phyloP scores from a whole-genome alignment of 2,888 invertebrate genomes.

The Tachina grossa region DNA sequence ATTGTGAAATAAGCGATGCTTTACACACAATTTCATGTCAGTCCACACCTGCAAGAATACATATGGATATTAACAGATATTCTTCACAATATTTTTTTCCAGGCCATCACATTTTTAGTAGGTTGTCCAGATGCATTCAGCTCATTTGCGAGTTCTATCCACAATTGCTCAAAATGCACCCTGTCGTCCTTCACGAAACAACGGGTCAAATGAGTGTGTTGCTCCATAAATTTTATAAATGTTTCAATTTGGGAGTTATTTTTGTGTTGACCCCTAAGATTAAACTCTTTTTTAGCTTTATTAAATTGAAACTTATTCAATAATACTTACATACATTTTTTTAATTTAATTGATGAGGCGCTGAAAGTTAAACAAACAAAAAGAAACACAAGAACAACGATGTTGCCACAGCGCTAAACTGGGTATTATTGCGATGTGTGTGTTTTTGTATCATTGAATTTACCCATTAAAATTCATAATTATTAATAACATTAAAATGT shows the following conservation, averaged over 20 bases:
- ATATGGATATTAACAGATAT: not conserved
- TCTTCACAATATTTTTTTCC: conserved; percentile 12
- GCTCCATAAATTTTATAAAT: conserved; percentile 18
- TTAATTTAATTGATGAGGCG: not conserved
- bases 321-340: conserved; percentile 22
- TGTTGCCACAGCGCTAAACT: not conserved
- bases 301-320: not conserved
- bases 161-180: conserved; percentile 19
- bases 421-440: not conserved
- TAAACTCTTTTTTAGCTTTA: not conserved
- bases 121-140: conserved; percentile 5
- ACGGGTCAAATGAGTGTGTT: not conserved
- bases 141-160: conserved; percentile 20
- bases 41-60: conserved; percentile 18
- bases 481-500: not conserved
- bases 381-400: not conserved
- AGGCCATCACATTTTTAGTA: not conserved
- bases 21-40: conserved; percentile 15
- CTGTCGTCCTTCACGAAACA: conserved; percentile 8
- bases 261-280: conserved; percentile 4
- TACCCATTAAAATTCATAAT: conserved; percentile 12
- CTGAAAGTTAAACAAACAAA: not conserved
- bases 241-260: not conserved
- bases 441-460: conserved; percentile 6
- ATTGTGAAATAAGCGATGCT: conserved; percentile 5